These are phyloP conservation scores for Thera britannica DNA, from an alignment of 2,888 invertebrate species.

Conservation along the genomic window DNA sequence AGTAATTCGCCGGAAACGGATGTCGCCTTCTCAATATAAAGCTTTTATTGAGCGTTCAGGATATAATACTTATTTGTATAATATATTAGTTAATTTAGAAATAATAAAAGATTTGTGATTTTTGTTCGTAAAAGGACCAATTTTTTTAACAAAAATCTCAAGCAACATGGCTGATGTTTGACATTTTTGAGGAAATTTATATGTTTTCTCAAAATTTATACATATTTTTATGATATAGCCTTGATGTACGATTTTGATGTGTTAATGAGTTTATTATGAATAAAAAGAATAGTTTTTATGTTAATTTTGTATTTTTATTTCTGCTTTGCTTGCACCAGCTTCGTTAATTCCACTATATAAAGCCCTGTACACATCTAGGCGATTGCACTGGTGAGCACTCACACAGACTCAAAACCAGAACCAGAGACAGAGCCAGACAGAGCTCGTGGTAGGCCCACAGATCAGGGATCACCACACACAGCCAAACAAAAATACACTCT, in stretches of 20 bases:
- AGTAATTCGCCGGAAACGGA: too few relatives aligned
- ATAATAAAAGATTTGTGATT: constrained; percentile 36
- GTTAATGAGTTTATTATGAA: constrained; percentile 74
- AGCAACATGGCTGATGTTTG: constrained; percentile 79
- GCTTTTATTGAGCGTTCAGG: too few relatives aligned
- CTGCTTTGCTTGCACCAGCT: constrained; percentile 18
- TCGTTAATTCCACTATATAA: neutral
- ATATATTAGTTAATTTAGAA: constrained; percentile 39
- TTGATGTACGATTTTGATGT: constrained; percentile 62
- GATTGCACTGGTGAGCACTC: too few relatives aligned
- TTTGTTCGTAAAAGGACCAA: constrained; percentile 49
- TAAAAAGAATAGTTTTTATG: constrained; percentile 80
- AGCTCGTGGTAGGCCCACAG: too few relatives aligned
- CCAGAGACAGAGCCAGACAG: too few relatives aligned
- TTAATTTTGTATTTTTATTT: constrained; percentile 62
- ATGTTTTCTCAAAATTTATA: constrained; percentile 40
- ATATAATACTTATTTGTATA: neutral
- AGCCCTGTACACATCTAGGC: too few relatives aligned
- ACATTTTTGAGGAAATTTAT: constrained; percentile 68
- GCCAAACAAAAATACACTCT: too few relatives aligned
- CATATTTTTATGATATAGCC: constrained; percentile 64
- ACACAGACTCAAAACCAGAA: too few relatives aligned
- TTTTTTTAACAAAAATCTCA: constrained; percentile 72
- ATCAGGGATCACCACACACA: too few relatives aligned
- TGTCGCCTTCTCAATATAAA: too few relatives aligned